A percentile compares a stretch with the other conserved stretches of the same genome.
These are phyloP conservation scores for Sinosuthora webbiana DNA, from an alignment of 2,113 vertebrate genomes.

Conservation along the genomic window DNA sequence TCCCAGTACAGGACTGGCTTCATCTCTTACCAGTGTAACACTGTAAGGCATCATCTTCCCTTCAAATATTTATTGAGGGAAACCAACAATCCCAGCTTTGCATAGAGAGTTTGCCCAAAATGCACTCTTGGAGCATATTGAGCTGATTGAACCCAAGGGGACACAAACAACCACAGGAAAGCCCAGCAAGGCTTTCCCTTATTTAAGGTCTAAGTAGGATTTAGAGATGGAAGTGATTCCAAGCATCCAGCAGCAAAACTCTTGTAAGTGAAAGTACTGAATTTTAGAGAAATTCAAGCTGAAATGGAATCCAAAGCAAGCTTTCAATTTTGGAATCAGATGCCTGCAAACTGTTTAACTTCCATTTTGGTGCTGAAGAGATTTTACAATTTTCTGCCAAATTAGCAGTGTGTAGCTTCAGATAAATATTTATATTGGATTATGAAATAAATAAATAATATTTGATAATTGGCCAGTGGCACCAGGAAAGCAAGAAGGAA, in stretches of 20 bases:
- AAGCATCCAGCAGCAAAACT: background rate
- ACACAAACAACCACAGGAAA: background rate
- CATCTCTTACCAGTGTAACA: background rate
- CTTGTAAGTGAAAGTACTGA: background rate
- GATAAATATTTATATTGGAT: background rate
- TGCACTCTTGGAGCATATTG: accelerated
- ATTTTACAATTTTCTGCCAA: background rate
- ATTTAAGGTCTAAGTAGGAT: background rate
- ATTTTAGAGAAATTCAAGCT: background rate
- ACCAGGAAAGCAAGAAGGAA: background rate
- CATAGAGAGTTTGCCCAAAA: background rate
- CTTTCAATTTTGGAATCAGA: background rate
- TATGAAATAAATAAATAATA: background rate
- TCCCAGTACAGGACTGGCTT: background rate
- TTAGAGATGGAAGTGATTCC: background rate
- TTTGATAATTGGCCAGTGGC: background rate
- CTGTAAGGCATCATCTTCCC: background rate
- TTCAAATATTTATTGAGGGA: background rate
- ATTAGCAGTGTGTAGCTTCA: background rate
- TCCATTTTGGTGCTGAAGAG: background rate
- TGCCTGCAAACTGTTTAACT: background rate
- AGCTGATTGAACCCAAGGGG: background rate
- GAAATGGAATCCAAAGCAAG: background rate
- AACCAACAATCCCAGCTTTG: background rate
- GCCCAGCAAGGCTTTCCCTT: background rate